These are phyloP conservation scores for Sapayoa aenigma DNA, from an alignment of 2,113 vertebrate genomes.

Conservation along the genomic window DNA sequence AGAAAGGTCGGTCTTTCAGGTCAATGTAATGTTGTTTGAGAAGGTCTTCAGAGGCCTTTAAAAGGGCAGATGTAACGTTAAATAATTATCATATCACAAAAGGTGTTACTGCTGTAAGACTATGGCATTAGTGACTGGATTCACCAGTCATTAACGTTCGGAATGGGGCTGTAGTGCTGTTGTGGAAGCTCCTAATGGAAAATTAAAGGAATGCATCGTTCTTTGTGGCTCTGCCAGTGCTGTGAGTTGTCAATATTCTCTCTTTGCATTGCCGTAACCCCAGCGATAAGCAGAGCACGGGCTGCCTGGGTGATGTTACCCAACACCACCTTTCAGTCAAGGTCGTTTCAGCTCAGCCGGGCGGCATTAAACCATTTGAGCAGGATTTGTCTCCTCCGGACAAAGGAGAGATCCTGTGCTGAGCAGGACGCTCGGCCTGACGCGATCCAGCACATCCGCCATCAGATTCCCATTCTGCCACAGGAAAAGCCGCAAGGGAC, in stretches of 20 bases:
- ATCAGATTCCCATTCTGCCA: rapidly evolving
- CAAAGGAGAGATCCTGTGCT: rapidly evolving
- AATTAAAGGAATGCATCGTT: rapidly evolving
- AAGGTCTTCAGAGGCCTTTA: slow-evolving; percentile 84
- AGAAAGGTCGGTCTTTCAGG: slow-evolving; percentile 90
- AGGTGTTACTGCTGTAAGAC: too few species aligned
- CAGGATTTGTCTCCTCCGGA: rapidly evolving
- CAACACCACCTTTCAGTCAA: not conserved
- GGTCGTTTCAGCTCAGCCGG: rapidly evolving
- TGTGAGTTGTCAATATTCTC: rapidly evolving
- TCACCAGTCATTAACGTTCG: rapidly evolving
- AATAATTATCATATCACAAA: not conserved
- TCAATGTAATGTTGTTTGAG: slow-evolving; percentile 87
- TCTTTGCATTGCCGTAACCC: not conserved
- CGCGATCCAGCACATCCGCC: rapidly evolving
- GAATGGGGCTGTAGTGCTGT: not conserved
- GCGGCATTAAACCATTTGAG: rapidly evolving
- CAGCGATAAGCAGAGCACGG: rapidly evolving
- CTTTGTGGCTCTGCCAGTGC: rapidly evolving
- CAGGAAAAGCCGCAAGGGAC: rapidly evolving
- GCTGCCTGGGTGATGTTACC: not conserved
- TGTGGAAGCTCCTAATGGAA: rapidly evolving
- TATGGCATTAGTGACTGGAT: not conserved
- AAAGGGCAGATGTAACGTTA: not conserved
- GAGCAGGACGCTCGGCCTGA: rapidly evolving